These are phyloP conservation scores for Cerastis rubricosa DNA, from an alignment of 2,888 invertebrate species.

Conservation along the genomic window DNA sequence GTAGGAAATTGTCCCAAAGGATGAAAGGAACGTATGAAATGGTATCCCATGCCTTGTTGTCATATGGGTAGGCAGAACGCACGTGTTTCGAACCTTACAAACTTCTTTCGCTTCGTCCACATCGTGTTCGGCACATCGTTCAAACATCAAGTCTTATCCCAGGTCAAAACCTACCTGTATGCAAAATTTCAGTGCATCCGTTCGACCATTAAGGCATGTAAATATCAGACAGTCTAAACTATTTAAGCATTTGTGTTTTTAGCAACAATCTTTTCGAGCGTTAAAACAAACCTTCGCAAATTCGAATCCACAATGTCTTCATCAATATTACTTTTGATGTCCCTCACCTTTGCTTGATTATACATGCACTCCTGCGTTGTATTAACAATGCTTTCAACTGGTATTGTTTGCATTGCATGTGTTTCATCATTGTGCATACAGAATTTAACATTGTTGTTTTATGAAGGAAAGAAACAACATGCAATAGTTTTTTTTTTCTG, in stretches of 20 bases:
- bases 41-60: no score
- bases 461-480: constrained; percentile 7
- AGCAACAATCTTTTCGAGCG: not conserved
- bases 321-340: constrained; percentile 27
- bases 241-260: no score
- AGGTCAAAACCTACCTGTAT: not conserved
- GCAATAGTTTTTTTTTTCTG: constrained; percentile 20
- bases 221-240: not conserved
- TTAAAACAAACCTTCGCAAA: not conserved
- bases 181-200: not conserved
- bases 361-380: constrained; percentile 36
- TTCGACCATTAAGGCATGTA: not conserved
- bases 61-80: no score
- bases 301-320: constrained; percentile 10
- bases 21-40: not conserved
- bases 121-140: no score
- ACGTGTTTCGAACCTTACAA: no score
- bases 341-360: constrained; percentile 44
- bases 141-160: no score
- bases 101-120: no score
- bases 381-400: constrained; percentile 47
- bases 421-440: constrained; percentile 42
- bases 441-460: constrained; percentile 37
- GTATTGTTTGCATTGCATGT: constrained; percentile 43
- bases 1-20: not conserved